Percentiles rank a stretch among this genome's conserved stretches.
These are phyloP conservation scores for Sander lucioperca DNA, from an alignment of 2,113 vertebrate genomes.

Conservation along the genomic window DNA sequence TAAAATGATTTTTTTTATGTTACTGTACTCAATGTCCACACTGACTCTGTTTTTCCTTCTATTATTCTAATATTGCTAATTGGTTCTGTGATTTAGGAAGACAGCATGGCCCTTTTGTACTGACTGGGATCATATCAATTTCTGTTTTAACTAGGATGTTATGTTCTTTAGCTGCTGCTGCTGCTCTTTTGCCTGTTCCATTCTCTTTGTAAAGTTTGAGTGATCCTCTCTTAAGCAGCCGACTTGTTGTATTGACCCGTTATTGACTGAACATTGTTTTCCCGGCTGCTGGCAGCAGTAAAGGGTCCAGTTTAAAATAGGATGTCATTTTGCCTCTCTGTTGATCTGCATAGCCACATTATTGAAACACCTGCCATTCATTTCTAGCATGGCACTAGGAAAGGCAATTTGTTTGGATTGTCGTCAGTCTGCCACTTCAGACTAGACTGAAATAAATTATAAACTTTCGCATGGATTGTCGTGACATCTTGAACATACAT, in stretches of 20 bases:
- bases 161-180: slow-evolving; percentile 12
- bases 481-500: neutral
- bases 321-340: slow-evolving; percentile 26
- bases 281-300: slow-evolving; percentile 7
- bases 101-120: neutral
- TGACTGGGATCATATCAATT: slow-evolving; percentile 1
- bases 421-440: neutral
- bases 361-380: slow-evolving; percentile 11
- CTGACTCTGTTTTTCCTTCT: neutral
- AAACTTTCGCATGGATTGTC: neutral
- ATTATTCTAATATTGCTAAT: slow-evolving; percentile 2
- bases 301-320: slow-evolving; percentile 34
- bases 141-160: slow-evolving; percentile 17
- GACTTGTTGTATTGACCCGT: slow-evolving; percentile 54
- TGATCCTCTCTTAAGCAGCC: slow-evolving; percentile 42
- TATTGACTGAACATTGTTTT: slow-evolving; percentile 52
- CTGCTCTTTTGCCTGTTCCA: slow-evolving; percentile 17
- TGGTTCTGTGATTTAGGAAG: slow-evolving; percentile 4
- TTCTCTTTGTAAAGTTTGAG: slow-evolving; percentile 39
- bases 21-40: neutral
- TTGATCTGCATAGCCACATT: slow-evolving; percentile 11
- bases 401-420: neutral
- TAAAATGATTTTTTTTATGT: neutral
- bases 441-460: neutral
- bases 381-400: neutral